Conservation (phyloP, 2,113 vertebrate genomes). For the Ploceus nigricollis region DNA sequence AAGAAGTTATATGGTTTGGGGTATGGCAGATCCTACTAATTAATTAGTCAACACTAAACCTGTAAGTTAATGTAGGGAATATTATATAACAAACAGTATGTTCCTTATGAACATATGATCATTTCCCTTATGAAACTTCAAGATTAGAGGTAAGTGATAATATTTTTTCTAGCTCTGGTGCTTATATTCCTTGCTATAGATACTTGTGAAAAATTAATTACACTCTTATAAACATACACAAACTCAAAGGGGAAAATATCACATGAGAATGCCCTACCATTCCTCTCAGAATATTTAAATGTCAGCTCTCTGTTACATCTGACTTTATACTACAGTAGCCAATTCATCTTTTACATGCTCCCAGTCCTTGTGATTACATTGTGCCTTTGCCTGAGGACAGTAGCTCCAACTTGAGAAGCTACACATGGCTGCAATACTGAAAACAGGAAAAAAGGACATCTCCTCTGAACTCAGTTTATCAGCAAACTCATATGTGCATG, state of each 20-base stretch:
- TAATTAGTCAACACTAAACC: not conserved
- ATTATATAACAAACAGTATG: not conserved
- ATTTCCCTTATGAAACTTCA: not conserved
- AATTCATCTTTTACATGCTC: not conserved
- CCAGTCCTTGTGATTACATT: not conserved
- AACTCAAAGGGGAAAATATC: not conserved
- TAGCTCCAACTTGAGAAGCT: not conserved
- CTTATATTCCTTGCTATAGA: not conserved
- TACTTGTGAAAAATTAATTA: not conserved
- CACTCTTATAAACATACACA: not conserved
- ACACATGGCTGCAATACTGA: not conserved
- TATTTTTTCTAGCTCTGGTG: not conserved
- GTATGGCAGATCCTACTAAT: not conserved
- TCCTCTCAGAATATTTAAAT: not conserved
- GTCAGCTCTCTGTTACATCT: not conserved
- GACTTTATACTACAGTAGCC: not conserved
- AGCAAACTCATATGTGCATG: not conserved
- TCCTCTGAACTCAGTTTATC: not conserved
- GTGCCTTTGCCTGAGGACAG: not conserved
- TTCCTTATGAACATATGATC: not conserved
- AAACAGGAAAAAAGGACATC: not conserved
- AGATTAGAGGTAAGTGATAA: not conserved
- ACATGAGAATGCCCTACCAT: not conserved
- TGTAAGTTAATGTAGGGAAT: not conserved
- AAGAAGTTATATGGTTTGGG: not conserved